A percentile compares a stretch with the other conserved stretches of the same genome.
These are phyloP conservation scores for Iselma pallidipennis DNA, from an alignment of 2,888 invertebrate genomes.

Conservation along the genomic window DNA sequence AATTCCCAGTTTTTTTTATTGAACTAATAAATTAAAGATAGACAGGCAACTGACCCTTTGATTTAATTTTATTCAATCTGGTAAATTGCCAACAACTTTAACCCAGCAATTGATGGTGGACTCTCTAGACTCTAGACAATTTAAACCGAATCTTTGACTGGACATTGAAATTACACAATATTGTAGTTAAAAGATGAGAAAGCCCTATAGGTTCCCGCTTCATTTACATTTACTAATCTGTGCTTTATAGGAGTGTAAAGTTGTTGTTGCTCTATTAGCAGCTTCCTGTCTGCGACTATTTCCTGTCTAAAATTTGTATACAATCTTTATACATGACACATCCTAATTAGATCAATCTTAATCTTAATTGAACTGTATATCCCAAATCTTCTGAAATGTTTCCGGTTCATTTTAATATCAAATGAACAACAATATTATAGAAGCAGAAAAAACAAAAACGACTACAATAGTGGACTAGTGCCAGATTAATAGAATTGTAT, in stretches of 20 bases:
- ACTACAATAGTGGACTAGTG: background rate
- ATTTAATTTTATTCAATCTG: background rate
- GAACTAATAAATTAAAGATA: too few species aligned
- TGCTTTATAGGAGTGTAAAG: background rate
- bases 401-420: background rate
- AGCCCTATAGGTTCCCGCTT: too few species aligned
- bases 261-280: background rate
- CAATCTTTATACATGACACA: background rate
- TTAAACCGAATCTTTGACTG: background rate
- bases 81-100: background rate
- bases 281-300: background rate
- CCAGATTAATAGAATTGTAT: background rate
- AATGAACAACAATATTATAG: background rate
- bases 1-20: background rate
- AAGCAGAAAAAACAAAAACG: background rate
- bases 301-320: background rate
- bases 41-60: background rate
- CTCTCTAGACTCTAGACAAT: background rate
- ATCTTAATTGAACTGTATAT: background rate
- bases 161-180: too few species aligned
- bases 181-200: too few species aligned
- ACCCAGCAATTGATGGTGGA: background rate
- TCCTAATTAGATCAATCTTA: background rate
- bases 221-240: too few species aligned
- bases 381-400: too few species aligned